Base-by-base conservation (phyloP, 2,888 invertebrate genomes). In the Hymenopus coronatus region DNA sequence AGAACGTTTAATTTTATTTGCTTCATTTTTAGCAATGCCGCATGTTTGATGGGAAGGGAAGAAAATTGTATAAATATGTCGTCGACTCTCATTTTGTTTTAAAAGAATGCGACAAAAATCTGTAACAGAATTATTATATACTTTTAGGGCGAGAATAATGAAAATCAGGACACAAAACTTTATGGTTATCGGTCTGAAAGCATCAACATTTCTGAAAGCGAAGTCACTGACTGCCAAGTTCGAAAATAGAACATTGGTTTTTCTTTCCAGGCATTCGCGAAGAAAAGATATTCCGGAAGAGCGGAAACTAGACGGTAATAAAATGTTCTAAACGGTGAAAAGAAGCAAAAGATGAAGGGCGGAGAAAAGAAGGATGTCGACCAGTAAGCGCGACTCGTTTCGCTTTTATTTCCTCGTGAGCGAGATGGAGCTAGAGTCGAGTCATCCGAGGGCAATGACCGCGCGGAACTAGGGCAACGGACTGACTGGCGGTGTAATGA, bases 391-490 rank as follows among this genome's bases (percentile, higher is more conserved):
- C 82, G 54, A 33, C 54, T 82, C 87, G 87, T 82, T 87, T 87
- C 87, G 87, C 87, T 87, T 87, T 87, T 87, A 87, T 87, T 87
- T 87, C 87, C 85, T 70, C 54, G 20, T 70, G 25, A 70, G 54
- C 82, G 54, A 85, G 86, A 86, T 70, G 20, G 54, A 54, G 25
- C 28, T 20, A 28, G n/a, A 70, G 86, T 82, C 87, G 82, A 87
- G 87, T 87, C 87, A 87, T 82, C 82, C 33, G 89, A 86, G 89
- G 88, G 85, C 89, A 89, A 83, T 86, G 89, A 89, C 89, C 89
- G 89, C 86, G 30, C 54, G 82, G 30, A 89, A 86, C 86, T 89
- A 40, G 89, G 89, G 82, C 89, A 89, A 70, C 87, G 87, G 82
- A 87, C 87, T 82, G 82, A 30, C 82, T 30, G 82, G 82, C 33